phyloP scores from a whole-genome alignment of 2,113 vertebrate genomes.

The Pseudopipra pipra region DNA sequence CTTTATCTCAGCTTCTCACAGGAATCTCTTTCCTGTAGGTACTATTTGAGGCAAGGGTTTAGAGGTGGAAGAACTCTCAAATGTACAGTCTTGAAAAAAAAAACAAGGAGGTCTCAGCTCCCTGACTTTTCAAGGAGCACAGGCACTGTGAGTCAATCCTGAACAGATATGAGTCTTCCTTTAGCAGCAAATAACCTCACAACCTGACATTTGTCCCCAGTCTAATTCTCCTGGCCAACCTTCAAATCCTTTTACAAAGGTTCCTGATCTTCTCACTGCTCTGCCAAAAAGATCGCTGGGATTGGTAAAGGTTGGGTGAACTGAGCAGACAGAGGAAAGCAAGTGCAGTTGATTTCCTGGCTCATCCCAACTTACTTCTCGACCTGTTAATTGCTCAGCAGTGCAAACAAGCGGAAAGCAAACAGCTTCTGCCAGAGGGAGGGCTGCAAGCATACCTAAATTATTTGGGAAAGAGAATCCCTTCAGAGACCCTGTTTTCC shows the following conservation, averaged over 20 bases:
- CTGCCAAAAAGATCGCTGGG: neutral
- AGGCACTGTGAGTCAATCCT: neutral
- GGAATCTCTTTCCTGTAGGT: neutral
- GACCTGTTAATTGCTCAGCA: neutral
- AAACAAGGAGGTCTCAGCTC: neutral
- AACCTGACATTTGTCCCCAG: neutral
- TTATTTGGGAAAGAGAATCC: neutral
- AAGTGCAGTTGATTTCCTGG: neutral
- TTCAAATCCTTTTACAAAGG: conserved; percentile 18
- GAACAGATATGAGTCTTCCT: neutral
- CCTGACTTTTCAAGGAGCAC: neutral
- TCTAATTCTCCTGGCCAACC: neutral
- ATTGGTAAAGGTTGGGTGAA: neutral
- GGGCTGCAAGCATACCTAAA: neutral
- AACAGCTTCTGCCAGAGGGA: neutral
- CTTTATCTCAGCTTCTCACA: neutral
- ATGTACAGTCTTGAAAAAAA: neutral
- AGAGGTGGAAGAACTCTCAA: neutral
- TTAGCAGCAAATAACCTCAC: neutral
- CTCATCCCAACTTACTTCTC: neutral
- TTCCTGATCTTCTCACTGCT: neutral
- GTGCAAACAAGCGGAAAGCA: conserved; percentile 8
- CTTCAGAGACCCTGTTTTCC: neutral
- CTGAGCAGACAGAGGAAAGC: neutral
- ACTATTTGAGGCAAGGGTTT: neutral